A percentile compares a stretch with the other conserved stretches of the same genome.
phyloP scores from a whole-genome alignment of 2,113 vertebrate species.

The Macrotis lagotis region DNA sequence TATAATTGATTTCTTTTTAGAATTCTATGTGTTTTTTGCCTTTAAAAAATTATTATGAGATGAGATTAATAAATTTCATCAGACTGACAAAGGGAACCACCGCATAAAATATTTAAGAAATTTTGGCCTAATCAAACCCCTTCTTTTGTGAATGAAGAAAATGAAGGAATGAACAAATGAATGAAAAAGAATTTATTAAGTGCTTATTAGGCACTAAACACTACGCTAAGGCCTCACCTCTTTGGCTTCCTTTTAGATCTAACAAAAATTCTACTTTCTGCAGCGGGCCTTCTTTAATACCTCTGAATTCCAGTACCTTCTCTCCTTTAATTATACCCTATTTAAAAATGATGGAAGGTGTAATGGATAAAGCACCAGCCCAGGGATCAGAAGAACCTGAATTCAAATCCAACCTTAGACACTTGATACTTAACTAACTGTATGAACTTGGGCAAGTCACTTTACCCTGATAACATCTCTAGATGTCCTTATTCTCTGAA shows the following conservation, averaged over 20 bases:
- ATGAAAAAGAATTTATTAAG: background rate
- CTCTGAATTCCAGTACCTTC: background rate
- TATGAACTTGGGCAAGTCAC: background rate
- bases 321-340: background rate
- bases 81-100: background rate
- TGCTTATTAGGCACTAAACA: background rate
- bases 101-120: background rate
- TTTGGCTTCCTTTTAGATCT: background rate
- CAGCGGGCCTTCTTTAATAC: background rate
- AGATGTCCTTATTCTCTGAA: no score
- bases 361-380: background rate
- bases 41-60: background rate
- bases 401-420: background rate
- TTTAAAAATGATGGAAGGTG: no score
- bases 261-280: background rate
- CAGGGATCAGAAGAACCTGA: background rate
- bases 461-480: no score
- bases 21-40: background rate
- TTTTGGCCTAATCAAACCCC: no score
- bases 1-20: background rate
- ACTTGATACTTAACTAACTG: background rate
- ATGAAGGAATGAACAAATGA: background rate
- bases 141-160: background rate
- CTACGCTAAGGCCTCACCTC: background rate
- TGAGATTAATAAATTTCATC: background rate